Evolutionary conservation across 2,113 vertebrate genomes (phyloP).

Genomic region (Anseranas semipalmata): DNA sequence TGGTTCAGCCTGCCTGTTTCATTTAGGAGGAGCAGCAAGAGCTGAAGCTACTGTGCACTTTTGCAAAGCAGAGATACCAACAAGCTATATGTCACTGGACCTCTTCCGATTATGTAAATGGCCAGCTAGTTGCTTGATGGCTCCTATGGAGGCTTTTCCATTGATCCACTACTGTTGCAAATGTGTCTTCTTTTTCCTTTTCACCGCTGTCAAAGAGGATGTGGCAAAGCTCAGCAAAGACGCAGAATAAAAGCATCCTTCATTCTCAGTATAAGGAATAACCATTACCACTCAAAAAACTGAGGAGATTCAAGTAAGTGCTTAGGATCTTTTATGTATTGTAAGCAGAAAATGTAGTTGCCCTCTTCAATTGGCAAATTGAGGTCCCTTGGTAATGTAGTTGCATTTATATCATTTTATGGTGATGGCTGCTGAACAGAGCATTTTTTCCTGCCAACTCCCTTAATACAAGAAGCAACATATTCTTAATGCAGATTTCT

Average conservation of each 20-base stretch:
- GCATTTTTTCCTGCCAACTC: not conserved
- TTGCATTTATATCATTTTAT: constrained; percentile 13
- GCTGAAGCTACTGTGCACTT: not conserved
- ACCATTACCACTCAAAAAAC: not conserved
- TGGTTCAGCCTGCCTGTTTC: not conserved
- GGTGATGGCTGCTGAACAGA: not conserved
- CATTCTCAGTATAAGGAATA: not conserved
- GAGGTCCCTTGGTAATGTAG: not conserved
- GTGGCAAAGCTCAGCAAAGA: not conserved
- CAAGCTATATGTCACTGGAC: not conserved
- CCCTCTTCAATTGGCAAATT: not conserved
- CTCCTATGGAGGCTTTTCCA: not conserved
- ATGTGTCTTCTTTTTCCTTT: not conserved
- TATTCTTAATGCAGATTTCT: constrained; percentile 24
- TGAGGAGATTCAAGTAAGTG: not conserved
- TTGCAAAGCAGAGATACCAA: not conserved
- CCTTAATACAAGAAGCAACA: not conserved
- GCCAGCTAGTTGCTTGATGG: not conserved
- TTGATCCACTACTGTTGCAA: not conserved
- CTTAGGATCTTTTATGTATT: not conserved
- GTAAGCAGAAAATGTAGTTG: not conserved
- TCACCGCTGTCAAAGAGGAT: not conserved
- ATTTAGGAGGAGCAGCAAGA: not conserved
- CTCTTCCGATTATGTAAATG: not conserved
- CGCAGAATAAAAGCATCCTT: not conserved